phyloP scores from a whole-genome alignment of 2,888 invertebrate species.

The Cylloceria caligata region DNA sequence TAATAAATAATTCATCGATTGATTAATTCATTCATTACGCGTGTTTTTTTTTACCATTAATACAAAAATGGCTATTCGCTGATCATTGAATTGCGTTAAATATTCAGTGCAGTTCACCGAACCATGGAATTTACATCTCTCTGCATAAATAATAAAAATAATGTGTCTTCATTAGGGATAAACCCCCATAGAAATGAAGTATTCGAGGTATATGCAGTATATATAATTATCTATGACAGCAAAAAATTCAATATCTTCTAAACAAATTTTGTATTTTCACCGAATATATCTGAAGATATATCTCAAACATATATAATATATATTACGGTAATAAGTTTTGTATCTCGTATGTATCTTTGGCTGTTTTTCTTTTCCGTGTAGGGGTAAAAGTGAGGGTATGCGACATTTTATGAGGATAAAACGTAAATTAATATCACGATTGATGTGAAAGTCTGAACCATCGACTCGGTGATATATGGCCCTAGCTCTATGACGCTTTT shows the following conservation, averaged over 20 bases:
- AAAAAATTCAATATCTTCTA: too few relatives aligned
- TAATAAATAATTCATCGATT: neutral
- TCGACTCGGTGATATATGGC: constrained; percentile 22
- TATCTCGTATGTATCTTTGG: too few relatives aligned
- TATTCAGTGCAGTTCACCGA: neutral
- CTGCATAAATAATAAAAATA: neutral
- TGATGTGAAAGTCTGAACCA: constrained; percentile 31
- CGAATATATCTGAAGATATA: too few relatives aligned
- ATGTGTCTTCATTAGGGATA: neutral
- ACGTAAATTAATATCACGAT: constrained; percentile 24
- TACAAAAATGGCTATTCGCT: neutral
- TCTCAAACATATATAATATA: too few relatives aligned
- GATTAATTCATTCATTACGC: neutral
- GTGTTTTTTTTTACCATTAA: neutral
- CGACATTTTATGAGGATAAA: constrained; percentile 20
- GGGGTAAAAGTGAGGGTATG: constrained; percentile 7
- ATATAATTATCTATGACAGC: too few relatives aligned
- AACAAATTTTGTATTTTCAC: too few relatives aligned
- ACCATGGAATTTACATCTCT: neutral
- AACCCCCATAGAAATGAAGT: too few relatives aligned
- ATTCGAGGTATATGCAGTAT: too few relatives aligned
- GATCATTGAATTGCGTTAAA: neutral
- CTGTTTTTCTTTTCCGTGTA: neutral
- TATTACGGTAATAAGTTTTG: too few relatives aligned
- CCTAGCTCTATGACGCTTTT: constrained; percentile 21